phyloP scores from a whole-genome alignment of 2,888 invertebrate species.

The Lithodes maja region DNA sequence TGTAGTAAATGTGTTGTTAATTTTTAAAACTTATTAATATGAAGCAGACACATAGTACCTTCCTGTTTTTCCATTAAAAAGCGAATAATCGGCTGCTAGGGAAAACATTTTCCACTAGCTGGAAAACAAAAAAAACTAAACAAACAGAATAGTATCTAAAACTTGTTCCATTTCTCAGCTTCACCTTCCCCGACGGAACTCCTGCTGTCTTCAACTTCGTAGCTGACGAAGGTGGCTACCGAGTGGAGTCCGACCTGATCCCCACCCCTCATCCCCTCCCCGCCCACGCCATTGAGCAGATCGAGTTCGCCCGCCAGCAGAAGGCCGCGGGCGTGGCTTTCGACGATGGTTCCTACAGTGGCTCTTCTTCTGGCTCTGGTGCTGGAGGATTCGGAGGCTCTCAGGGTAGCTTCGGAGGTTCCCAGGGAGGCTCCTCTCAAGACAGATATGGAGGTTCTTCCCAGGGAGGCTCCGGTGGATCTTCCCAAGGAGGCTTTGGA shows the following conservation, averaged over 20 bases:
- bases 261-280: conserved; percentile 59
- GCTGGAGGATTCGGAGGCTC: conserved; percentile 33
- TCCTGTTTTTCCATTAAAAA: too few relatives aligned
- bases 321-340: conserved; percentile 4
- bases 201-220: conserved; percentile 53
- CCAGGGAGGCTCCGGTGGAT: conserved; percentile 15
- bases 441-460: conserved; percentile 11
- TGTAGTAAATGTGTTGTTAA: too few relatives aligned
- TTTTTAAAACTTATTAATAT: too few relatives aligned
- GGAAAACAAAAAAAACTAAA: too few relatives aligned
- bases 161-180: conserved; percentile 42
- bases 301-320: conserved; percentile 52
- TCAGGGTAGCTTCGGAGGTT: conserved; percentile 9
- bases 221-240: conserved; percentile 58
- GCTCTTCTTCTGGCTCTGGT: conserved; percentile 29
- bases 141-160: too few relatives aligned
- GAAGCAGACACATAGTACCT: too few relatives aligned
- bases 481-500: conserved; percentile 15
- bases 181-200: conserved; percentile 61
- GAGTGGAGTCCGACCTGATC: conserved; percentile 41
- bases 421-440: conserved; percentile 22
- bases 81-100: too few relatives aligned
- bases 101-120: too few relatives aligned
- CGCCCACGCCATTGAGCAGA: conserved; percentile 56
- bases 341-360: conserved; percentile 24